Base-by-base conservation (phyloP, 1,140 invertebrate species). In the Bombus superbus region DNA sequence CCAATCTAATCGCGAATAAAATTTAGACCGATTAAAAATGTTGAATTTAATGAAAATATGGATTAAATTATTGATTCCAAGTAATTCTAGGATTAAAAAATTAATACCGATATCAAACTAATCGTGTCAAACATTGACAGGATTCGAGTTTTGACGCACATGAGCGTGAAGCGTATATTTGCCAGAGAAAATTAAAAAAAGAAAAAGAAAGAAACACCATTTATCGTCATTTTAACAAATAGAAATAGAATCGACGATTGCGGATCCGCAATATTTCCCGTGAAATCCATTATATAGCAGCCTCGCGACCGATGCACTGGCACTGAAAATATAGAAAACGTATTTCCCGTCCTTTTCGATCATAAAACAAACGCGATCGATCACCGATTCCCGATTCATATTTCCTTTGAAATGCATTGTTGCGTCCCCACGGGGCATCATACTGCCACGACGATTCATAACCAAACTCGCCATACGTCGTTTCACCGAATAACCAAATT, bases 401-500 rank as follows among this genome's bases (percentile, higher is more conserved):
- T 35, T 72, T 53, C 15, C 38, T 2, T 13, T 11, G 44, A 18
- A 22, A 57, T 57, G 22, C 25, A 18, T n/a, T n/a, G 32, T 59
- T 62, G n/a, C 22, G n/a, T 73, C 15, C n/a, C 32, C 68, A 6
- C 13, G 35, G 13, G 10, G 22, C 35, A 42, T 66, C 8, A 53
- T 72, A 53, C 28, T 8, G 2, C 25, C 15, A 11, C 25, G 35
- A 77, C 35, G 18, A 35, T 15, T 32, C 59, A 13, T 5, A 18
- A n/a, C 35, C 76, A 5, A 73, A 2, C 22, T 28, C 4, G n/a
- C 15, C 8, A 35, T 79, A 28, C 25, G 53, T 64, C 35, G 57
- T 38, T 10, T 42, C 5, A 32, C 18, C 62, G 44, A 85, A 74
- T 66, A 74, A 85, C 38, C 79, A 68, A 64, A 75, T 57, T 57